A percentile compares a stretch with the other conserved stretches of the same genome.
These are phyloP conservation scores for Drosophila nasuta DNA, from an alignment of 1,140 invertebrate species.

Conservation along the genomic window DNA sequence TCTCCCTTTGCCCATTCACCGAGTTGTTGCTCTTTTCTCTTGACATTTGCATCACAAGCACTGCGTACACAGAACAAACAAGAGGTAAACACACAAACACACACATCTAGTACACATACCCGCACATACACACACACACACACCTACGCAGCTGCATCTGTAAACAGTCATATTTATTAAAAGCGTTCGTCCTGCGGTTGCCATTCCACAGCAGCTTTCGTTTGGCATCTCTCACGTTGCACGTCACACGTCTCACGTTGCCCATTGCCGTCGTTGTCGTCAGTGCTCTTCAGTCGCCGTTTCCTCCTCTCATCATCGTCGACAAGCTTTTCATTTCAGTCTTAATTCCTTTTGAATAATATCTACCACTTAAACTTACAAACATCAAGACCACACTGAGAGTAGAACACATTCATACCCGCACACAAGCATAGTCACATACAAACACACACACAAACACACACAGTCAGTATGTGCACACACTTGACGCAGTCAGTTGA, in stretches of 20 bases:
- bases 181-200: slow-evolving; percentile 69
- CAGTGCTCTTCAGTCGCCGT: neutral
- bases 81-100: slow-evolving; percentile 51
- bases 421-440: slow-evolving; percentile 9
- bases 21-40: slow-evolving; percentile 69
- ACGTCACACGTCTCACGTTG: slow-evolving; percentile 1
- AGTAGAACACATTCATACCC: slow-evolving; percentile 26
- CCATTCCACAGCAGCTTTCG: slow-evolving; percentile 33
- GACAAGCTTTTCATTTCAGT: slow-evolving; percentile 78
- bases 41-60: slow-evolving; percentile 69
- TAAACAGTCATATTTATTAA: slow-evolving; percentile 74
- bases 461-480: slow-evolving; percentile 13
- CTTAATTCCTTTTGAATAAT: slow-evolving; percentile 82
- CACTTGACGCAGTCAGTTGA: slow-evolving; percentile 42
- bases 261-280: neutral
- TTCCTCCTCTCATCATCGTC: slow-evolving; percentile 46
- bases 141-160: slow-evolving; percentile 17
- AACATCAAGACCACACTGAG: slow-evolving; percentile 69
- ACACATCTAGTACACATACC: slow-evolving; percentile 12
- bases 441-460: slow-evolving; percentile 19
- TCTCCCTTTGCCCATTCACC: neutral
- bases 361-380: slow-evolving; percentile 82
- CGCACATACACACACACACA: slow-evolving; percentile 29
- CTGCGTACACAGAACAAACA: slow-evolving; percentile 65
- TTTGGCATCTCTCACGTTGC: slow-evolving; percentile 4